Percentiles rank a stretch among this genome's conserved stretches.
These are phyloP conservation scores for Venustoraphidia nigricollis DNA, from an alignment of 2,888 invertebrate genomes.

Conservation along the genomic window DNA sequence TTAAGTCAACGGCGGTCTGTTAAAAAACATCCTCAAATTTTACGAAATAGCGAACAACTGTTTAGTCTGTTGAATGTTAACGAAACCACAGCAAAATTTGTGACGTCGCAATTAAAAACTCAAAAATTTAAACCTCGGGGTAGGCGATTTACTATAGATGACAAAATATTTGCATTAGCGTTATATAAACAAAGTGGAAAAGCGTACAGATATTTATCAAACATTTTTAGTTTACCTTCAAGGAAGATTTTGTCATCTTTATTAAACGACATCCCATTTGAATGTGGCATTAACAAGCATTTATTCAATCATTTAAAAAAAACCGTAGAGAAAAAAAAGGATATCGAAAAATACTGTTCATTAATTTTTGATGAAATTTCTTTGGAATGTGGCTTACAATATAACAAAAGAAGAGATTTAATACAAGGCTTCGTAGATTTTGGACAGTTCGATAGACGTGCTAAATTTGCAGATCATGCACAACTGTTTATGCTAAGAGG, in stretches of 20 bases:
- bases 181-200: constrained; percentile 11
- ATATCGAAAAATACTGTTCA: constrained; percentile 3
- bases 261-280: constrained; percentile 11
- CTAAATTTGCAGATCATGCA: constrained; percentile 6
- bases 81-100: too few relatives aligned
- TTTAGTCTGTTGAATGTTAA: too few relatives aligned
- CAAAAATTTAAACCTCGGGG: too few relatives aligned
- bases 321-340: constrained; percentile 6
- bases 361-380: constrained; percentile 12
- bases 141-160: constrained; percentile 9
- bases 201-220: constrained; percentile 10
- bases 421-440: constrained; percentile 6
- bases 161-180: constrained; percentile 11
- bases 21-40: too few relatives aligned
- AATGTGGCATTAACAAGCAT: constrained; percentile 8
- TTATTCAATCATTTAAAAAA: constrained; percentile 9
- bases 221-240: constrained; percentile 11
- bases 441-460: too few relatives aligned
- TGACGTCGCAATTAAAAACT: too few relatives aligned
- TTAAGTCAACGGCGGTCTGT: too few relatives aligned
- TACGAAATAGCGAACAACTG: too few relatives aligned
- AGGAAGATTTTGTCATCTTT: constrained; percentile 9
- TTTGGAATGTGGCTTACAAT: constrained; percentile 8
- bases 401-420: constrained; percentile 5
- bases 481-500: constrained; percentile 5